phyloP scores from a whole-genome alignment of 2,797 vertebrate species.

The Scarus forsteni region DNA sequence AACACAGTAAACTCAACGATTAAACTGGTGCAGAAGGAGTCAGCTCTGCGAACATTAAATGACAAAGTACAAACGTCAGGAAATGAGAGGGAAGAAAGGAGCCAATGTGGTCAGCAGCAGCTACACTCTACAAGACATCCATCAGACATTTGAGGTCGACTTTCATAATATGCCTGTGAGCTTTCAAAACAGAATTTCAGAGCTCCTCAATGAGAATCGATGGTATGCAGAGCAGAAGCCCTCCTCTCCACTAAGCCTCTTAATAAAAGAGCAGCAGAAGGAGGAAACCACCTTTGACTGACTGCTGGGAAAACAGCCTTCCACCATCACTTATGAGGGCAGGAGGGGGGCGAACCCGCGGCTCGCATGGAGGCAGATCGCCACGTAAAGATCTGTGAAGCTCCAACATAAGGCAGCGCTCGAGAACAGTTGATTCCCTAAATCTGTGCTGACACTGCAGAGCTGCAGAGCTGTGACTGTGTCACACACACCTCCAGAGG shows the following conservation, averaged over 20 bases:
- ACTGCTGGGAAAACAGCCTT: slow-evolving; percentile 32
- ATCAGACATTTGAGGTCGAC: slow-evolving; percentile 32
- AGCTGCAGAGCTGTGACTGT: neutral
- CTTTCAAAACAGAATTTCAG: slow-evolving; percentile 56
- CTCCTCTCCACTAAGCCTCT: slow-evolving; percentile 43
- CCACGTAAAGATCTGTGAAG: slow-evolving; percentile 19
- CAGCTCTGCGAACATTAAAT: slow-evolving; percentile 23
- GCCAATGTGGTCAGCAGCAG: slow-evolving; percentile 22
- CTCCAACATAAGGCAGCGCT: neutral
- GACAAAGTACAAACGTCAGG: slow-evolving; percentile 15
- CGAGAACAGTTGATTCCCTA: slow-evolving; percentile 28
- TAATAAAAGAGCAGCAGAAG: slow-evolving; percentile 54
- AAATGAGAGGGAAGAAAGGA: slow-evolving; percentile 4
- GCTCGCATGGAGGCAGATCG: slow-evolving; percentile 30
- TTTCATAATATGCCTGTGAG: slow-evolving; percentile 42
- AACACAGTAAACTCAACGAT: neutral
- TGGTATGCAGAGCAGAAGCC: slow-evolving; percentile 43
- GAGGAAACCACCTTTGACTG: slow-evolving; percentile 49
- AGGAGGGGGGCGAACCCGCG: slow-evolving; percentile 9
- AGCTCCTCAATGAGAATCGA: slow-evolving; percentile 40
- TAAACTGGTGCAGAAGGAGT: neutral
- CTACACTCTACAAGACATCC: slow-evolving; percentile 25
- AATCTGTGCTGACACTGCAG: slow-evolving; percentile 6
- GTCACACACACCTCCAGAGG: neutral
- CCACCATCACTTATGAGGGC: slow-evolving; percentile 39